Base-by-base conservation (phyloP, 2,113 vertebrate species). In the Atherinomorus stipes region DNA sequence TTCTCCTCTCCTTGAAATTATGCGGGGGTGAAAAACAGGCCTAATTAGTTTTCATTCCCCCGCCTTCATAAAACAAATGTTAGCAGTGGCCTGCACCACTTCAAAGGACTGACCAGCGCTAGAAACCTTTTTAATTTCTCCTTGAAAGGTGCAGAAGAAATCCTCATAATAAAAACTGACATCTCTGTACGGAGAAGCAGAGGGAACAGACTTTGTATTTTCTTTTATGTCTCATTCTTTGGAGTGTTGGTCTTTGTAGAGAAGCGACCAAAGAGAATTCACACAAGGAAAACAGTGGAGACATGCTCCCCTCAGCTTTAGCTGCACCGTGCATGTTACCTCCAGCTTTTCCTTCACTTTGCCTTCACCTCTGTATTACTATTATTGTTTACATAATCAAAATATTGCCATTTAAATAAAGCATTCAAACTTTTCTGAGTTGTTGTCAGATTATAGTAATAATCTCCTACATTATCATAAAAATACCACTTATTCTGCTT, bases 91-190 rank as follows among this genome's bases (percentile, higher is more conserved):
- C 54, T 42, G 18, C 51, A 67, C 56, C 65, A 73, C 78, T 76
- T 88, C 73, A 83, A 85, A 90, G 71, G 22, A 26, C 13, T 63
- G 73, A 86, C 83, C 62, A 74, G 25, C 1, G 9, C 74, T n/a
- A 26, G 78, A 76, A 47, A 18, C 44, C 64, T 80, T 72, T 84
- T 79, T 65, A 74, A 78, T 85, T 81, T 85, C 53, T 54, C 40
- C 78, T 60, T n/a, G 6, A 64, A 62, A 60, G 64, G 51, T 22
- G 45, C 74, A 73, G 15, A 67, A 78, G 40, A 78, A 78, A 79
- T 84, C 64, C 76, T 67, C 76, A 58, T 84, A 85, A 90, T 76
- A 68, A 68, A 75, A 88, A 85, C 47, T 81, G 88, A 86, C 86
- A 83, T 50, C 70, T 63, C 44, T 57, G 49, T 42, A 45, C 22